Evolutionary conservation across 2,888 invertebrate species (phyloP), one percentile per base, ranked within the genome.

Genomic region (Eristalis tenax): DNA sequence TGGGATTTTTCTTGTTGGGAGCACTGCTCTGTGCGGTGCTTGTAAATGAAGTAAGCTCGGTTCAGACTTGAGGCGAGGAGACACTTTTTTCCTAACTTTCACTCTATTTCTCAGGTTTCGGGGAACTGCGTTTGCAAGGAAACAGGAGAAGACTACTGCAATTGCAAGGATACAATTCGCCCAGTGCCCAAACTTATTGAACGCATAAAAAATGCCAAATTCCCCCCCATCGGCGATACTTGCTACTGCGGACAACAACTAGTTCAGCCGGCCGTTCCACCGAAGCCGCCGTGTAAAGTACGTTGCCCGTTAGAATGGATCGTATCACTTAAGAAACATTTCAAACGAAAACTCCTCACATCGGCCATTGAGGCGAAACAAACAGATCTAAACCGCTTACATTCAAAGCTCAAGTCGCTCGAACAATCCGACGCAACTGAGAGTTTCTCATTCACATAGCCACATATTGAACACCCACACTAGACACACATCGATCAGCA

Each of bases 211-310:
- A 63, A 83, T 90, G 59, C 90, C 89, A 89, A 88, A 32, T 88
- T 92, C 8, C 77, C 90, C 66, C 91, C 93, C 4, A 91, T 92
- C 38, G 92, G 92, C 2, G 92, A 93, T 75, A 91, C 89, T 4
- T 93, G 93, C 80, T 92, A 90, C 90, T 93, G 93, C 88, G 91
- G 90, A 32, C 92, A 93, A 74, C 89, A 91, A 23, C 83, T 92
- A 18, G 92, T 94, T 40, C 91, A 92, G 76, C 93, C 94, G 38
- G 92, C 92, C 0, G 89, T 91, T 66, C 81, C 91, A 22, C 91
- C 92, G 3, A 89, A 76, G 40, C 81, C 89, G 84, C 64, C 85
- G 35, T 91, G 91, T 80, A 91, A 92, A 91, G 92, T 92, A 92
- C 90, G 92, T 92, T 90, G 90, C 82, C 83, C 90, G 40, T 89